A percentile compares a stretch with the other conserved stretches of the same genome.
These are phyloP conservation scores for Isoperla grammatica DNA, from an alignment of 2,888 invertebrate genomes.

Conservation along the genomic window DNA sequence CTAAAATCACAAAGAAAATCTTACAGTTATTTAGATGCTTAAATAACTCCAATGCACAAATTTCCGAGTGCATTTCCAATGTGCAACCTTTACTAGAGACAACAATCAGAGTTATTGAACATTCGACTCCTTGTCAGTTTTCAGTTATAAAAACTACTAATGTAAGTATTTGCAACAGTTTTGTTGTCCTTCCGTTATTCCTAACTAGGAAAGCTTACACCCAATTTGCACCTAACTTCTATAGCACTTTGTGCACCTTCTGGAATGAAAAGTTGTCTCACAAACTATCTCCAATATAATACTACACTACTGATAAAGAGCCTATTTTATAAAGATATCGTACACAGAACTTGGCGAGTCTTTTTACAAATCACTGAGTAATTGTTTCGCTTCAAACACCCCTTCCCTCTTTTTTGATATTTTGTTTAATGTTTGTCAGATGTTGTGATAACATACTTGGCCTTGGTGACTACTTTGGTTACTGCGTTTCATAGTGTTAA, in stretches of 20 bases:
- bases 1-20: constrained; percentile 3
- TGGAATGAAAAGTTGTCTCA: constrained; percentile 19
- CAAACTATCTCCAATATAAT: neutral
- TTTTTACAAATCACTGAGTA: neutral
- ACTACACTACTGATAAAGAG: neutral
- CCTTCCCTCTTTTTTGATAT: constrained; percentile 1
- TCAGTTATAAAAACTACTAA: neutral
- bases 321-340: neutral
- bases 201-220: neutral
- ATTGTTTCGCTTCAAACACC: neutral
- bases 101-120: neutral
- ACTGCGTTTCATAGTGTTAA: too few species aligned
- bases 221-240: constrained; percentile 5
- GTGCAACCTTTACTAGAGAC: constrained; percentile 19
- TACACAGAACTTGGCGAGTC: too few species aligned
- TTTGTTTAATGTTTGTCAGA: constrained; percentile 3
- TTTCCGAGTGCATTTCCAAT: constrained; percentile 32
- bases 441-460: too few species aligned
- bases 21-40: constrained; percentile 13
- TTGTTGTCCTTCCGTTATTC: neutral
- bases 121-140: constrained; percentile 6
- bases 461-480: too few species aligned
- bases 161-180: constrained; percentile 5
- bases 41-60: constrained; percentile 25
- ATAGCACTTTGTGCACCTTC: constrained; percentile 20